A percentile compares a stretch with the other conserved stretches of the same genome.
Conservation (phyloP, 2,888 invertebrate genomes). For the Macroteleia sp. region DNA sequence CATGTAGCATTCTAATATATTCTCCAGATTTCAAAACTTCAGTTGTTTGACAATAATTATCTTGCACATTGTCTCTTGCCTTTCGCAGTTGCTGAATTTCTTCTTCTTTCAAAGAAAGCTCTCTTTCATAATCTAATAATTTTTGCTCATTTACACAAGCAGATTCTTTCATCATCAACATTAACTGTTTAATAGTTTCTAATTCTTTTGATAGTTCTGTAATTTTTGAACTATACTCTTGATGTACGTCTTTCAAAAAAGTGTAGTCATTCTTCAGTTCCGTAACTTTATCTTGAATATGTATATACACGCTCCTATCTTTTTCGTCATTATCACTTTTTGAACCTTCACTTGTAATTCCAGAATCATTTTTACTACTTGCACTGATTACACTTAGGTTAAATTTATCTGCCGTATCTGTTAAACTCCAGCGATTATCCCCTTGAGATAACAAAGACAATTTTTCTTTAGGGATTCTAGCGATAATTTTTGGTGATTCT, state of each 20-base stretch:
- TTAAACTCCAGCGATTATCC: constrained; percentile 27
- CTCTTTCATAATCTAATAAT: constrained; percentile 65
- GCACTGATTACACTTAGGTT: constrained; percentile 67
- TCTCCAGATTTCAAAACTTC: constrained; percentile 44
- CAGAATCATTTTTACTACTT: constrained; percentile 76
- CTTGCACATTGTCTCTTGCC: constrained; percentile 57
- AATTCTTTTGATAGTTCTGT: constrained; percentile 69
- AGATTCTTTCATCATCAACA: constrained; percentile 66
- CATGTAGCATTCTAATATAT: constrained; percentile 63
- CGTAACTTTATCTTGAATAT: constrained; percentile 60
- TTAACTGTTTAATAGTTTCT: constrained; percentile 65
- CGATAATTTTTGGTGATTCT: constrained; percentile 19
- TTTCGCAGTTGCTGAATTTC: constrained; percentile 64
- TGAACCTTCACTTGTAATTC: constrained; percentile 67
- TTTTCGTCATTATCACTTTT: constrained; percentile 57
- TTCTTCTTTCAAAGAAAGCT: constrained; percentile 48
- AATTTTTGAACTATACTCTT: constrained; percentile 47
- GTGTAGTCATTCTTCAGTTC: constrained; percentile 70
- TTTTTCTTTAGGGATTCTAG: constrained; percentile 23
- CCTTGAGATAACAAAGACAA: constrained; percentile 21
- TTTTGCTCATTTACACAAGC: constrained; percentile 62
- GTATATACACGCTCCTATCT: constrained; percentile 64
- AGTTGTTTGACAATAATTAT: constrained; percentile 42
- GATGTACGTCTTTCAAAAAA: constrained; percentile 64
- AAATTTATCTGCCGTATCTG: constrained; percentile 43